Evolutionary conservation across 2,888 invertebrate species (phyloP).

Genomic region (Eilema caniola): DNA sequence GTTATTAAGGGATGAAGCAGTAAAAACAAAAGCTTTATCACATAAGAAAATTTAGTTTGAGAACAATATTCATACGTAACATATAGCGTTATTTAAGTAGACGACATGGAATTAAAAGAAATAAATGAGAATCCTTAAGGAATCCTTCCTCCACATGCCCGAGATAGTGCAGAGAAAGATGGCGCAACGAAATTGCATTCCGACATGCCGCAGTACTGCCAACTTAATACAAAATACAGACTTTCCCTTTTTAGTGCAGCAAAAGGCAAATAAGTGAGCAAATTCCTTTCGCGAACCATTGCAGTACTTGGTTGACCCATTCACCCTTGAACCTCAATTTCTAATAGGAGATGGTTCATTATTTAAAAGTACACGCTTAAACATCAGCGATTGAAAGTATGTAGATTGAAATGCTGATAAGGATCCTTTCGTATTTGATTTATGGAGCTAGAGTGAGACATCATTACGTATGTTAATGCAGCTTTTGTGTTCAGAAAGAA

Average conservation of each 20-base stretch:
- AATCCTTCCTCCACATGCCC: slow-evolving; percentile 26
- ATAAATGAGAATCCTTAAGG: slow-evolving; percentile 26
- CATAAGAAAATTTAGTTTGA: neutral
- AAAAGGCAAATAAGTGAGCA: slow-evolving; percentile 47
- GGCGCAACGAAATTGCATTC: slow-evolving; percentile 41
- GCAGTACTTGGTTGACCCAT: slow-evolving; percentile 40
- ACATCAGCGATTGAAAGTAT: slow-evolving; percentile 49
- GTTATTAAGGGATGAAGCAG: neutral
- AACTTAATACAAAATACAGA: slow-evolving; percentile 25
- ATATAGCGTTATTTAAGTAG: slow-evolving; percentile 11
- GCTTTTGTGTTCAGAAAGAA: slow-evolving; percentile 28
- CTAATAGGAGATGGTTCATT: slow-evolving; percentile 58
- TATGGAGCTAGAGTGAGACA: slow-evolving; percentile 34
- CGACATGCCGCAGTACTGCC: slow-evolving; percentile 12
- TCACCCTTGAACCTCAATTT: slow-evolving; percentile 67
- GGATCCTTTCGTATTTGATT: slow-evolving; percentile 40
- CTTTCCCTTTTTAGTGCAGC: slow-evolving; percentile 52
- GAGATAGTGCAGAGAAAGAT: slow-evolving; percentile 32
- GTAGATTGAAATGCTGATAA: slow-evolving; percentile 41
- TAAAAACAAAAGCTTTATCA: slow-evolving; percentile 5
- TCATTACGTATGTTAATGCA: slow-evolving; percentile 31
- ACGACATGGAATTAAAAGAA: slow-evolving; percentile 23
- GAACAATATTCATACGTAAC: slow-evolving; percentile 18
- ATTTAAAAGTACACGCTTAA: slow-evolving; percentile 39
- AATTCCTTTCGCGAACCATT: slow-evolving; percentile 43